A percentile compares a stretch with the other conserved stretches of the same genome.
Evolutionary conservation across 2,797 vertebrate species (phyloP).

Genomic region (Argya squamiceps): DNA sequence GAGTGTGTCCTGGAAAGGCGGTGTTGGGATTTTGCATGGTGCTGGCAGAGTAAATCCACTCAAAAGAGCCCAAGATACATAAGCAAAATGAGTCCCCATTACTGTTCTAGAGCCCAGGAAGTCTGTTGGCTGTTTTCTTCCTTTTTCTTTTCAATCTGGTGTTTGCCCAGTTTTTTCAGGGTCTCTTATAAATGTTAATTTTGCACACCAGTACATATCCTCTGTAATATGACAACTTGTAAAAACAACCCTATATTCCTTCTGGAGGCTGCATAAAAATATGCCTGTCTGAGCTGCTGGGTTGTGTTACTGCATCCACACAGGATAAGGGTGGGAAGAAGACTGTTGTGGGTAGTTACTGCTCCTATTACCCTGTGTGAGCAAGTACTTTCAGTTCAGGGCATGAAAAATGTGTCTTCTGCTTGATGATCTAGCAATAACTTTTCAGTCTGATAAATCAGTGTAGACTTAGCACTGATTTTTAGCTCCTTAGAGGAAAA

Average conservation of each 20-base stretch:
- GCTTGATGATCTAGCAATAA: neutral
- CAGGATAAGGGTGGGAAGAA: neutral
- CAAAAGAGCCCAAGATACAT: neutral
- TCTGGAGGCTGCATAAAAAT: neutral
- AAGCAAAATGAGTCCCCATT: neutral
- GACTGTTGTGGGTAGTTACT: neutral
- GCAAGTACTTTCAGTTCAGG: neutral
- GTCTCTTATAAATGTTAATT: neutral
- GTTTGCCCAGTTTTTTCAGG: neutral
- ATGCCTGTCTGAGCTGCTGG: neutral
- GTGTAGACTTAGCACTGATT: neutral
- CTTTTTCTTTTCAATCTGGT: neutral
- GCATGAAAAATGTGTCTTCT: neutral
- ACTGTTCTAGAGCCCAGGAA: neutral
- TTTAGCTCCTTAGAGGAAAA: neutral
- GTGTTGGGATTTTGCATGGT: neutral
- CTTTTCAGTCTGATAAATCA: neutral
- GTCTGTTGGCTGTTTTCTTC: neutral
- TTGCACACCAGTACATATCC: neutral
- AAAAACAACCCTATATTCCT: neutral
- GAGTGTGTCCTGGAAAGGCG: neutral
- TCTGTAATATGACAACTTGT: neutral
- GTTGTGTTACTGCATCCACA: neutral
- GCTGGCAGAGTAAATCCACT: neutral
- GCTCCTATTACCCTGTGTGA: neutral